Conservation (phyloP, 2,888 invertebrate genomes). For the Phragmatobia fuliginosa region DNA sequence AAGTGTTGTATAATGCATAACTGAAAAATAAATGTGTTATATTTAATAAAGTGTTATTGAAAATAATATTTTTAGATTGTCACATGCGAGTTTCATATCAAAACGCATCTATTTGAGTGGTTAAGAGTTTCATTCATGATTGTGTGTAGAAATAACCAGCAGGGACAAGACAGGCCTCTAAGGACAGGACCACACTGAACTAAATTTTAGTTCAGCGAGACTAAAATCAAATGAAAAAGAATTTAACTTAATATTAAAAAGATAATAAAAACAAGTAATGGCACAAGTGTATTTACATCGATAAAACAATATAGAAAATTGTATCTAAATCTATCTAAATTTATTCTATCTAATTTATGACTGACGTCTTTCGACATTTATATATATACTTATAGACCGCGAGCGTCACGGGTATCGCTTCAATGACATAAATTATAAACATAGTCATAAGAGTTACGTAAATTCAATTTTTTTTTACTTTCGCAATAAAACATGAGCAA, state of each 20-base stretch:
- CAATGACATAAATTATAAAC: not conserved
- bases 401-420: not conserved
- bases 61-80: not conserved
- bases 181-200: not conserved
- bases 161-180: not conserved
- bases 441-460: not conserved
- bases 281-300: conserved; percentile 5
- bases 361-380: conserved; percentile 43
- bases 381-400: conserved; percentile 17
- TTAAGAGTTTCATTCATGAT: not conserved
- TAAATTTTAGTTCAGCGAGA: not conserved
- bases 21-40: not conserved
- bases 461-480: not conserved
- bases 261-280: not conserved
- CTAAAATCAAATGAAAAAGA: not conserved
- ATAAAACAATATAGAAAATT: conserved; percentile 47
- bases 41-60: not conserved
- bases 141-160: not conserved
- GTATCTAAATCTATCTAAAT: conserved; percentile 46
- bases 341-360: conserved; percentile 45
- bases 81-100: not conserved
- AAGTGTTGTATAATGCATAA: too few relatives aligned
- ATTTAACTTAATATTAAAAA: not conserved
- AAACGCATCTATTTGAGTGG: not conserved
- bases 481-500: not conserved